Evolutionary conservation across 2,888 invertebrate genomes (phyloP).

Genomic region (Lepidochrysops patricia): DNA sequence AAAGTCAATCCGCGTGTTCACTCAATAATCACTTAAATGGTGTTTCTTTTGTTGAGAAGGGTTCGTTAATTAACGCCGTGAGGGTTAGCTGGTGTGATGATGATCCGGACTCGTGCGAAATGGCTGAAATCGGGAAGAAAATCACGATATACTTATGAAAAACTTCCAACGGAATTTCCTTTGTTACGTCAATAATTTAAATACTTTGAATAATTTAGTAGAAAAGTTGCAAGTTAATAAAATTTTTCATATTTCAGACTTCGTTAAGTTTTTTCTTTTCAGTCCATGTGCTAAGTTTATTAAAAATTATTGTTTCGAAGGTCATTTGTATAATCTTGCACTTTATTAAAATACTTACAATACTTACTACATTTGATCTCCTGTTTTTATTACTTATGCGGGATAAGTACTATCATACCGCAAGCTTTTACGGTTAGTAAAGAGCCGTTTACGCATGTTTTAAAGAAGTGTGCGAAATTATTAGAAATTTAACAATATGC

Average conservation of each 20-base stretch:
- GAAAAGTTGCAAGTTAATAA: background rate
- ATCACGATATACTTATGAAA: background rate
- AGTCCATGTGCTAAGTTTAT: background rate
- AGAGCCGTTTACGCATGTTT: too few relatives aligned
- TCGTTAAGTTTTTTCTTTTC: too few relatives aligned
- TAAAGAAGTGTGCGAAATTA: too few relatives aligned
- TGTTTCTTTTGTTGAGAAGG: conserved; percentile 21
- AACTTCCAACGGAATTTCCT: background rate
- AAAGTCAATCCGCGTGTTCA: background rate
- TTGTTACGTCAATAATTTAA: background rate
- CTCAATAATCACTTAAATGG: conserved; percentile 1
- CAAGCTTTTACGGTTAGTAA: too few relatives aligned
- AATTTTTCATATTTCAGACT: background rate
- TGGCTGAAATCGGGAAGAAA: background rate
- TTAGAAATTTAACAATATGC: too few relatives aligned
- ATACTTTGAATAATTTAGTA: background rate
- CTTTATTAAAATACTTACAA: too few relatives aligned
- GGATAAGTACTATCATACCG: too few relatives aligned
- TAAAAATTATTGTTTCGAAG: too few relatives aligned
- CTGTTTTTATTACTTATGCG: too few relatives aligned
- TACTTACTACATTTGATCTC: too few relatives aligned
- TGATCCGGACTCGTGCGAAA: background rate
- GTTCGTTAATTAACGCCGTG: conserved; percentile 18
- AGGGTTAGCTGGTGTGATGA: background rate
- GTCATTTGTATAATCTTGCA: too few relatives aligned